Evolutionary conservation across 1,140 invertebrate genomes (phyloP), one percentile per base, ranked within the genome.

Genomic region (Drosophila trapezifrons): DNA sequence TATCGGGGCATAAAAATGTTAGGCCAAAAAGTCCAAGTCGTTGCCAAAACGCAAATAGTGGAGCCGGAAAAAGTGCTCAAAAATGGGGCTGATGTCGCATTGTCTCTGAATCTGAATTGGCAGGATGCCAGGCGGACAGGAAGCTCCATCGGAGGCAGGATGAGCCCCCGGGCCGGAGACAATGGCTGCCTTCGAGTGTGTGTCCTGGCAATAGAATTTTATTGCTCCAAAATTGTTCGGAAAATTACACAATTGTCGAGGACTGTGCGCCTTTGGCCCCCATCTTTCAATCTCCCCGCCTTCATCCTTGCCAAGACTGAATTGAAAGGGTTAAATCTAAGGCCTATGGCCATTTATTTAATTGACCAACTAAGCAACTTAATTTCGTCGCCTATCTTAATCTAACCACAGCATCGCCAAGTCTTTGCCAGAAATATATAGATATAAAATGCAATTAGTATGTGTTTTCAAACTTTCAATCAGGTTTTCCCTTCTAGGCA

Each of bases 211-310:
- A 79, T 82, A 67, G 71, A 79, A 80, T 87, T 87, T 83, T 69
- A 87, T 87, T 79, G 79, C 69, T 18, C 29, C 27, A 49, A 63
- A 79, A 79, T 83, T 83, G 78, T 82, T 87, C 42, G 73, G 60
- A 79, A 85, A 87, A 82, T 86, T 52, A 67, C 18, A 29, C 78
- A 80, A 81, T 71, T 85, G 81, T 59, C 52, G 47, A 25, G 13
- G 56, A 45, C 37, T 40, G 42, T 22, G 43, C 35, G 32, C 40
- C 18, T 37, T 52, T 15, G 45, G 57, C 42, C 38, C 45, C 10
- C 45, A 32, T 18, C 45, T 10, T 62, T 79, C 59, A 60, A 71
- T 71, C 38, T 57, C 27, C 17, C 15, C 7, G 15, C 7, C 43
- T 60, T 60, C 25, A n/a, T 6, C 22, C 4, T 10, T 17, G 46